phyloP scores from a whole-genome alignment of 2,888 invertebrate genomes.

The Eupithecia insigniata region DNA sequence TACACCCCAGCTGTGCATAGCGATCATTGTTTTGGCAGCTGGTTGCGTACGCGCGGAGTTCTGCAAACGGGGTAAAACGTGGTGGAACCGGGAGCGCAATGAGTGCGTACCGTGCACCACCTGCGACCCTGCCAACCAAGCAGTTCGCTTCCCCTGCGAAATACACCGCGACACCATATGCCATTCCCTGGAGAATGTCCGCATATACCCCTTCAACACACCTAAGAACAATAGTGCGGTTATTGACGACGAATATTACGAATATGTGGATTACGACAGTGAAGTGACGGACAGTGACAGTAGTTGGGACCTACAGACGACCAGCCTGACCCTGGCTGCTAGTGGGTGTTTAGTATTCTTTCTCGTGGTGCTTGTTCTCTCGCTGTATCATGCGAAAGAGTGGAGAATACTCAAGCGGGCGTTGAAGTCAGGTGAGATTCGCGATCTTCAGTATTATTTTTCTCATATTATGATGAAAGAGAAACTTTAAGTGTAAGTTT shows the following conservation, averaged over 20 bases:
- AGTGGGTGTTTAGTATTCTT: constrained; percentile 92
- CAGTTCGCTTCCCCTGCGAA: constrained; percentile 89
- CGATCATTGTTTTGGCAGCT: constrained; percentile 73
- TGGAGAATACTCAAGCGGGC: constrained; percentile 91
- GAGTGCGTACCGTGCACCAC: constrained; percentile 88
- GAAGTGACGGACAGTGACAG: constrained; percentile 69
- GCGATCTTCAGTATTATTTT: not conserved
- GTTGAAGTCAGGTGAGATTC: constrained; percentile 88
- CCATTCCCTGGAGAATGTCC: constrained; percentile 87
- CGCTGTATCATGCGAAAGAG: constrained; percentile 90
- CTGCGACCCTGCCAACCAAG: constrained; percentile 84
- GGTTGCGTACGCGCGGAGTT: constrained; percentile 64
- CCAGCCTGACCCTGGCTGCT: constrained; percentile 88
- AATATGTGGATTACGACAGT: constrained; percentile 73
- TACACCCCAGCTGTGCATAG: constrained; percentile 70
- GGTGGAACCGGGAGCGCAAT: constrained; percentile 87
- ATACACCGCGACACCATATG: constrained; percentile 90
- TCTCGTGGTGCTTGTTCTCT: constrained; percentile 89
- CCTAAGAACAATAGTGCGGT: constrained; percentile 63
- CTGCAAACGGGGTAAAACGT: constrained; percentile 85
- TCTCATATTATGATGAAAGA: not conserved
- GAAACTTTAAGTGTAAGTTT: not conserved
- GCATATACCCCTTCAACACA: constrained; percentile 84
- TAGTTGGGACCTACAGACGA: constrained; percentile 90
- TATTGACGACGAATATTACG: constrained; percentile 76